Evolutionary conservation across 2,888 invertebrate species (phyloP).

Genomic region (Blastobasis lacticolella): DNA sequence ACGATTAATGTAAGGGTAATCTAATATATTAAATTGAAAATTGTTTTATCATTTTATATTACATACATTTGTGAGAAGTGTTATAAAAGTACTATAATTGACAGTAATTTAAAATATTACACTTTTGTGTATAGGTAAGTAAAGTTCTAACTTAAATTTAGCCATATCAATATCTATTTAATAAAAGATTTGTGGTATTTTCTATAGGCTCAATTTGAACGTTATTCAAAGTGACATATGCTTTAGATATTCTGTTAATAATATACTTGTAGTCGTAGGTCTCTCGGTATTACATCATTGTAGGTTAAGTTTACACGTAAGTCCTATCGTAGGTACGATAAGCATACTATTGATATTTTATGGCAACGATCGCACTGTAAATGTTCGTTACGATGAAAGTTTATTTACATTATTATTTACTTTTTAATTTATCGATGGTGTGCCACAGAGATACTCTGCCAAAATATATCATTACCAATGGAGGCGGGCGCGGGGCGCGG

Average conservation of each 20-base stretch:
- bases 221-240: constrained; percentile 75
- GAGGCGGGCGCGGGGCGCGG: constrained; percentile 36
- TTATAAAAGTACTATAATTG: constrained; percentile 72
- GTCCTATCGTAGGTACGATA: constrained; percentile 60
- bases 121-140: constrained; percentile 75
- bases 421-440: constrained; percentile 72
- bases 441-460: constrained; percentile 75
- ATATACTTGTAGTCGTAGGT: constrained; percentile 71
- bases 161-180: constrained; percentile 76
- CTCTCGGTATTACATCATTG: constrained; percentile 68
- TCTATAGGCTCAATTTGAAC: constrained; percentile 75
- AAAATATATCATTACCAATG: constrained; percentile 72
- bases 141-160: constrained; percentile 75
- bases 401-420: constrained; percentile 73
- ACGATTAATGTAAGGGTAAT: constrained; percentile 75
- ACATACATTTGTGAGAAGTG: constrained; percentile 74
- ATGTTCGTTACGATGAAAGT: constrained; percentile 68
- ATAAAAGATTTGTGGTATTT: constrained; percentile 75
- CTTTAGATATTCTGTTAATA: constrained; percentile 75
- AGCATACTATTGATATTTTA: constrained; percentile 68
- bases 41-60: constrained; percentile 77
- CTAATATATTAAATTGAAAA: constrained; percentile 74
- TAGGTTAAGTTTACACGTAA: constrained; percentile 57
- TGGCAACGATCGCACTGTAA: constrained; percentile 70
- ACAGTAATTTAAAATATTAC: constrained; percentile 72